Conservation (phyloP, 1,140 invertebrate species). For the Brachionus calyciflorus region DNA sequence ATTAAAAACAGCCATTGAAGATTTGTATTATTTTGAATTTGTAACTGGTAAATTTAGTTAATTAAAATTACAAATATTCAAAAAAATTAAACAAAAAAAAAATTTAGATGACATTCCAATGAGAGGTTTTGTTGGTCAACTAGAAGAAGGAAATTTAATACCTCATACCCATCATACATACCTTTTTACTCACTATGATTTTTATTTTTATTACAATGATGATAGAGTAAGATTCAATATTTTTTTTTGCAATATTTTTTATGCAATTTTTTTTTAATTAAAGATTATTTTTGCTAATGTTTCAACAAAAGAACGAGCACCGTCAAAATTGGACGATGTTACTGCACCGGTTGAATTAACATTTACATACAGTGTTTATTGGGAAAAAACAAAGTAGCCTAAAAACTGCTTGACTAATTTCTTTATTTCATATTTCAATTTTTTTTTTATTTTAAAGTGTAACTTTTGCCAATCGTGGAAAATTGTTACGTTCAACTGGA, state of each 20-base stretch:
- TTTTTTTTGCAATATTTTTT: not conserved
- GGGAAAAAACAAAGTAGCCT: slow-evolving; percentile 61
- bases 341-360: slow-evolving; percentile 51
- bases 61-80: not conserved
- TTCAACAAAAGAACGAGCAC: slow-evolving; percentile 59
- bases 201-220: slow-evolving; percentile 63
- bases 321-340: slow-evolving; percentile 58
- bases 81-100: not conserved
- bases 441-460: slow-evolving; percentile 32
- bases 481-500: slow-evolving; percentile 58
- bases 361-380: slow-evolving; percentile 63
- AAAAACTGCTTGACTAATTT: too few relatives aligned
- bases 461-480: too few relatives aligned
- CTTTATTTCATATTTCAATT: not conserved
- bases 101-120: slow-evolving; percentile 63
- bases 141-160: slow-evolving; percentile 63
- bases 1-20: slow-evolving; percentile 63
- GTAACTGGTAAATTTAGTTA: slow-evolving; percentile 58
- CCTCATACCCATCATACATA: slow-evolving; percentile 63
- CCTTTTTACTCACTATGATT: slow-evolving; percentile 63
- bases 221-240: slow-evolving; percentile 55
- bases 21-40: slow-evolving; percentile 66
- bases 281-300: slow-evolving; percentile 64
- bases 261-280: not conserved
- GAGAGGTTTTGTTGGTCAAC: slow-evolving; percentile 63